Evolutionary conservation across 1,140 invertebrate genomes (phyloP).

Genomic region (Ectropis grisescens): DNA sequence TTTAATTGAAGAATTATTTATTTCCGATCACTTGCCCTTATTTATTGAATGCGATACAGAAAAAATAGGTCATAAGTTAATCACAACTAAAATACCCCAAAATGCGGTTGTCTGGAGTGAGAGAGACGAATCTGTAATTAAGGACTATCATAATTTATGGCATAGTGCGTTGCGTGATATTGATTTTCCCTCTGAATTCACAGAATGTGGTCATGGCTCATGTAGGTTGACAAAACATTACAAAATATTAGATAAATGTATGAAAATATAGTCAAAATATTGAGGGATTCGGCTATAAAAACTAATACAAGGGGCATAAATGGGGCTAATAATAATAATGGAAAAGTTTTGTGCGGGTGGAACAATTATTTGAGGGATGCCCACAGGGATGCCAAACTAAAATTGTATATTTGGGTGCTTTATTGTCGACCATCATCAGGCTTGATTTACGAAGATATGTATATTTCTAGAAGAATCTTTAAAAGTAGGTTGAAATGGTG

Average conservation of each 20-base stretch:
- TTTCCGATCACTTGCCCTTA: background rate
- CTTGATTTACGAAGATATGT: background rate
- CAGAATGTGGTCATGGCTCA: slow-evolving; percentile 4
- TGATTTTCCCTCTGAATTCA: no score
- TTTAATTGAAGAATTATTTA: background rate
- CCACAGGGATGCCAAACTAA: background rate
- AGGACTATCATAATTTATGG: no score
- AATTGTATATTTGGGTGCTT: background rate
- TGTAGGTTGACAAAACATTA: slow-evolving; percentile 6
- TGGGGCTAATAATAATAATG: background rate
- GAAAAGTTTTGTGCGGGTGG: background rate
- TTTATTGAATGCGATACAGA: background rate
- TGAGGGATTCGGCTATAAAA: background rate
- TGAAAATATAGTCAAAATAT: no score
- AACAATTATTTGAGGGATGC: background rate
- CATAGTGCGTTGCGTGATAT: slow-evolving; percentile 3
- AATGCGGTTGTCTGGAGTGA: slow-evolving; percentile 8
- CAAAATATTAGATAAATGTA: slow-evolving; percentile 4
- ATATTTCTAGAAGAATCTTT: background rate
- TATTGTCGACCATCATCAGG: background rate
- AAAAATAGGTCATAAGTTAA: background rate
- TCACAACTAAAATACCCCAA: background rate
- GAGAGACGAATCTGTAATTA: slow-evolving; percentile 3
- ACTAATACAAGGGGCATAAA: background rate
- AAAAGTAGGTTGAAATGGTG: background rate